Conservation (phyloP, 1,140 invertebrate genomes). For the Tenebrio molitor region DNA sequence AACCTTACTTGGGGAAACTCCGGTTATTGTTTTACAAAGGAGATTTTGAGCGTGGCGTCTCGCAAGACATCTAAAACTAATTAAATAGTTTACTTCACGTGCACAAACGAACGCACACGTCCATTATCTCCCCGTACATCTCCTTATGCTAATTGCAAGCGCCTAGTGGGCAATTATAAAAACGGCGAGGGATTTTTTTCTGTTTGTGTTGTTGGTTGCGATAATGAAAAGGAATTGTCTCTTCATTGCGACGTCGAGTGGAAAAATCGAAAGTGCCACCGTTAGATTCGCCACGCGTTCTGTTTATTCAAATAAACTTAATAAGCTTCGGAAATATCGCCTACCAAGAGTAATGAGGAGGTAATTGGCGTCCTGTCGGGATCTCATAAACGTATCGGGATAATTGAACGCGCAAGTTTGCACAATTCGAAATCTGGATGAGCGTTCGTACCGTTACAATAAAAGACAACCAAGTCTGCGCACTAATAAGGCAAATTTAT, state of each 20-base stretch:
- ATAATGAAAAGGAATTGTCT: slow-evolving; percentile 32
- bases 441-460: slow-evolving; percentile 15
- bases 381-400: slow-evolving; percentile 19
- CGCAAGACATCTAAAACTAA: slow-evolving; percentile 31
- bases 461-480: slow-evolving; percentile 14
- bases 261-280: slow-evolving; percentile 17
- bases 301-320: slow-evolving; percentile 32
- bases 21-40: slow-evolving; percentile 30
- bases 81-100: slow-evolving; percentile 33
- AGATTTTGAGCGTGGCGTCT: slow-evolving; percentile 4
- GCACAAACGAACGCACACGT: slow-evolving; percentile 26
- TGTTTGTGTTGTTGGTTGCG: neutral
- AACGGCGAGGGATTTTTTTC: neutral
- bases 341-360: slow-evolving; percentile 32
- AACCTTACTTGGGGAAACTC: neutral
- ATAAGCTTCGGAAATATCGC: slow-evolving; percentile 32
- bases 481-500: slow-evolving; percentile 39
- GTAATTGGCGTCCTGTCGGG: slow-evolving; percentile 33
- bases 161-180: slow-evolving; percentile 24
- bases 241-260: slow-evolving; percentile 6
- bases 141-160: slow-evolving; percentile 32
- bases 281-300: slow-evolving; percentile 5
- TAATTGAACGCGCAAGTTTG: slow-evolving; percentile 13
- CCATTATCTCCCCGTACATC: slow-evolving; percentile 15
- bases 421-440: slow-evolving; percentile 28